Evolutionary conservation across 2,888 invertebrate species (phyloP), one percentile per base, ranked within the genome.

Genomic region (Ophonus ardosiacus): DNA sequence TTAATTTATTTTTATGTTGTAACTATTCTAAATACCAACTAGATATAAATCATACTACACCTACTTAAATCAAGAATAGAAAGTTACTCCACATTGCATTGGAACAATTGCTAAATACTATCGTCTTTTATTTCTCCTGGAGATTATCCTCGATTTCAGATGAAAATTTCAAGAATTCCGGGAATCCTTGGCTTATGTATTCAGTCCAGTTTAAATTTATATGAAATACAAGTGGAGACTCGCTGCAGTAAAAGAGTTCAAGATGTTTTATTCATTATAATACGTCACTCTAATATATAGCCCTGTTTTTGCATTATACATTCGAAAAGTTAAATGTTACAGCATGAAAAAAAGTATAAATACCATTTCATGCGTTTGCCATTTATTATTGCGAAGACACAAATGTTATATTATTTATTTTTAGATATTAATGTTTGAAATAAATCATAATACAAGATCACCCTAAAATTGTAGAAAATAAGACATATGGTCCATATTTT

Each of bases 201-300:
- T 57, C 78, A 78, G 78, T 57, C 78, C 78, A 57, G 24, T 78
- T 57, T 24, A 78, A 78, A 78, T 78, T 78, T 78, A 57, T 78
- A 78, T 57, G 56, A 78, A 57, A 78, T 78, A 57, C 57, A 78
- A 68, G 31, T 68, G 31, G 68, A 68, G 31, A n/a, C 24, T 15
- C n/a, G 31, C 56, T 74, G 56, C 56, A 74, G 18, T 74, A 43
- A 74, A 74, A 43, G 24, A 78, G 57, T 31, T 78, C 78, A 57
- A 78, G 40, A 81, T 81, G 81, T 43, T 57, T 81, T 63, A 81
- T 81, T 63, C 81, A 81, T 81, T 65, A 81, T 63, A 40, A 57
- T 78, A 81, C 81, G 65, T 81, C 79, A 80, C 15, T 80, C 65
- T 63, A 81, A 81, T 63, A 65, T 63, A 81, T 63, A 43, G 81